These are phyloP conservation scores for Aphis craccivora DNA, from an alignment of 1,140 invertebrate species.

Conservation along the genomic window DNA sequence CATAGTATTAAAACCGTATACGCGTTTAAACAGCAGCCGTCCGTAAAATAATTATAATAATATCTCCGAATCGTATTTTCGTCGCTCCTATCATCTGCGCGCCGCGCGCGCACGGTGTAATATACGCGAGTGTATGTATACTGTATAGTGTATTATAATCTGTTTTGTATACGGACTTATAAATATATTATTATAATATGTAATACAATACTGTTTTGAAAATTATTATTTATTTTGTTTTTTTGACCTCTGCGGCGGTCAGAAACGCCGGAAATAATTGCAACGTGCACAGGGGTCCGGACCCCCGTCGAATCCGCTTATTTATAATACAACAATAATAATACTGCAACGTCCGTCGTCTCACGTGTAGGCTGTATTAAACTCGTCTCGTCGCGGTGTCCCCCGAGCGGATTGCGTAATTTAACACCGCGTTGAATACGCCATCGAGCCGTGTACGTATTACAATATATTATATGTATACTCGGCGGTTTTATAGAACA, in stretches of 20 bases:
- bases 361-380: background rate
- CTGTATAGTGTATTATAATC: background rate
- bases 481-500: background rate
- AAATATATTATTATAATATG: too few species aligned
- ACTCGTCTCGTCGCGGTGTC: background rate
- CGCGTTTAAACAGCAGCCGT: background rate
- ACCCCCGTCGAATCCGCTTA: background rate
- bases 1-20: background rate
- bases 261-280: background rate
- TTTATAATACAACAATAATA: background rate
- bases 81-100: background rate
- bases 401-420: conserved; percentile 14
- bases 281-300: background rate
- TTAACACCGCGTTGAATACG: background rate
- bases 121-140: background rate
- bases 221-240: conserved; percentile 8
- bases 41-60: conserved; percentile 17
- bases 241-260: background rate
- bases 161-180: background rate
- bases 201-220: background rate
- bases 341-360: background rate
- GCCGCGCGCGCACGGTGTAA: background rate
- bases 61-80: background rate
- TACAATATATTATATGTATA: too few species aligned
- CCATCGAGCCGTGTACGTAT: background rate